Conservation (phyloP, 2,888 invertebrate species). For the Hyalella azteca region DNA sequence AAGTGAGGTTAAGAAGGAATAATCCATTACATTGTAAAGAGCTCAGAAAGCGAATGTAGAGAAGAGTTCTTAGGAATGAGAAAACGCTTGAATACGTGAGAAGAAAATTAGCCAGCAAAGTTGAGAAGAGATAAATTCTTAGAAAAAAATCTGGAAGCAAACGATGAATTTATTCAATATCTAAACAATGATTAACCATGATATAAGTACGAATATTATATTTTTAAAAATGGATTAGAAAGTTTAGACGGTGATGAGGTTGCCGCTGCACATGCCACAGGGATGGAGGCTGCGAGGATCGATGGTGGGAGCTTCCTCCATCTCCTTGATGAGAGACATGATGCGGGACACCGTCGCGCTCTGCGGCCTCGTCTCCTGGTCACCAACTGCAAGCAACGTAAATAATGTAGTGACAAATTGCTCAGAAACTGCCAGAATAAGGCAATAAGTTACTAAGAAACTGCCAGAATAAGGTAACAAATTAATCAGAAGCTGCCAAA, state of each 20-base stretch:
- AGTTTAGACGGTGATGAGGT: slow-evolving; percentile 50
- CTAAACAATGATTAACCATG: neutral
- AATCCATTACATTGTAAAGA: no score
- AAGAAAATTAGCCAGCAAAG: no score
- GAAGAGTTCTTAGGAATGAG: no score
- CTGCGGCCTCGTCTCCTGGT: neutral
- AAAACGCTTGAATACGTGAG: no score
- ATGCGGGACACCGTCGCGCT: slow-evolving; percentile 52
- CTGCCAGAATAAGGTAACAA: no score
- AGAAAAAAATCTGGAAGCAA: neutral
- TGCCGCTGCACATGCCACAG: slow-evolving; percentile 53
- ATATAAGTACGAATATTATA: neutral
- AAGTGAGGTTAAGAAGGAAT: no score
- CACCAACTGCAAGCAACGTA: neutral
- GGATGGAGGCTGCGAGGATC: slow-evolving; percentile 52
- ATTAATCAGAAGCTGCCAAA: no score
- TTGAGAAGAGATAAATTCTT: no score
- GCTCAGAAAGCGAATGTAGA: no score
- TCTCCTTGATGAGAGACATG: slow-evolving; percentile 55
- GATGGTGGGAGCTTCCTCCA: slow-evolving; percentile 42
- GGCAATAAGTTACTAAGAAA: no score
- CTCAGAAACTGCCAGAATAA: no score
- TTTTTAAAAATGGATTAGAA: neutral
- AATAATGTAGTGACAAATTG: no score
- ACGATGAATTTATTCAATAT: neutral